A percentile compares a stretch with the other conserved stretches of the same genome.
Conservation (phyloP, 1,140 invertebrate genomes). For the Pseudoatta argentina region DNA sequence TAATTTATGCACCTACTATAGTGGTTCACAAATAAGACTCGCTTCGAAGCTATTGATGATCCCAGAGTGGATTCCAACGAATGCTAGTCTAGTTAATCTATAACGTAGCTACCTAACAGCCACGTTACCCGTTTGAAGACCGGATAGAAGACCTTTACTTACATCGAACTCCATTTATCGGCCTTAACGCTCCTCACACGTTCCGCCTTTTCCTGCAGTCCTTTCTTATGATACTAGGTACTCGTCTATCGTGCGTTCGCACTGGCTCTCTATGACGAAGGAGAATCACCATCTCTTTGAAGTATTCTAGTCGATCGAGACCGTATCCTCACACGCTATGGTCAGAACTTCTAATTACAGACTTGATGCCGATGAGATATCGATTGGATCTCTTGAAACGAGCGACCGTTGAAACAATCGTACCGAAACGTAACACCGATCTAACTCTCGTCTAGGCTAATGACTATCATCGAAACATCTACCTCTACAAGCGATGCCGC, state of each 20-base stretch:
- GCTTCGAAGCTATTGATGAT: not conserved
- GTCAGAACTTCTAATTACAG: constrained; percentile 64
- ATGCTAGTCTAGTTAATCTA: constrained; percentile 37
- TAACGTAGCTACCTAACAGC: constrained; percentile 9
- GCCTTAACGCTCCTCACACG: constrained; percentile 53
- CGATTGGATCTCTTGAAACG: constrained; percentile 54
- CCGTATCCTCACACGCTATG: not conserved
- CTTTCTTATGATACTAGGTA: constrained; percentile 22
- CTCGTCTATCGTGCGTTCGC: not conserved
- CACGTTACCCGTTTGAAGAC: constrained; percentile 30
- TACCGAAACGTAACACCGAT: constrained; percentile 41
- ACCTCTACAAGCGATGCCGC: constrained; percentile 18
- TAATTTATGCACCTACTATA: not conserved
- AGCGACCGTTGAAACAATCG: constrained; percentile 25
- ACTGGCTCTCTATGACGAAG: constrained; percentile 15
- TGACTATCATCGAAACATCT: constrained; percentile 50
- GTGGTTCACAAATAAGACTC: constrained; percentile 20
- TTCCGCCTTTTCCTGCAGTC: constrained; percentile 28
- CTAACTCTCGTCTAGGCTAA: constrained; percentile 47
- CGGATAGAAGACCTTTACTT: constrained; percentile 29
- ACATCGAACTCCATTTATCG: constrained; percentile 58
- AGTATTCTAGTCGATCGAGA: not conserved
- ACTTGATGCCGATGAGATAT: constrained; percentile 52
- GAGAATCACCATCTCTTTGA: constrained; percentile 24
- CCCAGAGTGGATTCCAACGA: not conserved